Percentiles rank a stretch among this genome's conserved stretches.
phyloP scores from a whole-genome alignment of 1,140 invertebrate species.

The Propsilocerus akamusi region DNA sequence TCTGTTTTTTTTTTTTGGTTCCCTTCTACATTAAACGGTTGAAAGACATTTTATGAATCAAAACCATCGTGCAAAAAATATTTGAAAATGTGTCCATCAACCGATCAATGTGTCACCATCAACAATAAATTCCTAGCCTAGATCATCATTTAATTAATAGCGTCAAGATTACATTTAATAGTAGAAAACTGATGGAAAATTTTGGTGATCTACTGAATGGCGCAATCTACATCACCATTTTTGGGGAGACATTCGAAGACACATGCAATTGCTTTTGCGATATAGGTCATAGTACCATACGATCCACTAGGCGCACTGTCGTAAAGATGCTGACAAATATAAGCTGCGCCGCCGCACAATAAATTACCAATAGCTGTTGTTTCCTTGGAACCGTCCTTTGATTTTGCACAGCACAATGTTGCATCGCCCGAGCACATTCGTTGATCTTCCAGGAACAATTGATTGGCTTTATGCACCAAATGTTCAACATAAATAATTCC shows the following conservation, averaged over 20 bases:
- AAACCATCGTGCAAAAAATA: too few relatives aligned
- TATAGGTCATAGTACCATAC: slow-evolving; percentile 95
- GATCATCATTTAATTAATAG: too few relatives aligned
- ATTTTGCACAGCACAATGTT: slow-evolving; percentile 74
- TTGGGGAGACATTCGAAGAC: slow-evolving; percentile 56
- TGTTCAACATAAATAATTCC: slow-evolving; percentile 80
- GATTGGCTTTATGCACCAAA: slow-evolving; percentile 85
- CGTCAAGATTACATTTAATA: too few relatives aligned
- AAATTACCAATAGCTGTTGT: slow-evolving; percentile 37
- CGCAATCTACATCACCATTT: slow-evolving; percentile 60
- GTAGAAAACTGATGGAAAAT: too few relatives aligned
- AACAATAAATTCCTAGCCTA: too few relatives aligned
- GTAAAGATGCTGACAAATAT: slow-evolving; percentile 94
- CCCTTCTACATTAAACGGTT: too few relatives aligned
- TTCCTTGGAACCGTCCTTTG: slow-evolving; percentile 35
- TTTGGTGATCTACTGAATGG: slow-evolving; percentile 47
- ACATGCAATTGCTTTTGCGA: slow-evolving; percentile 67
- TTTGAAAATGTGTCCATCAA: too few relatives aligned
- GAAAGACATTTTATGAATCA: too few relatives aligned
- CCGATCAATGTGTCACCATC: too few relatives aligned
- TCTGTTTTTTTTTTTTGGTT: too few relatives aligned
- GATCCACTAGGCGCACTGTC: slow-evolving; percentile 91
- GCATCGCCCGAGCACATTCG: slow-evolving; percentile 69
- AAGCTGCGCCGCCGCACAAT: slow-evolving; percentile 78
- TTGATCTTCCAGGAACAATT: slow-evolving; percentile 92